phyloP scores from a whole-genome alignment of 2,113 vertebrate species.

The Lutjanus erythropterus region DNA sequence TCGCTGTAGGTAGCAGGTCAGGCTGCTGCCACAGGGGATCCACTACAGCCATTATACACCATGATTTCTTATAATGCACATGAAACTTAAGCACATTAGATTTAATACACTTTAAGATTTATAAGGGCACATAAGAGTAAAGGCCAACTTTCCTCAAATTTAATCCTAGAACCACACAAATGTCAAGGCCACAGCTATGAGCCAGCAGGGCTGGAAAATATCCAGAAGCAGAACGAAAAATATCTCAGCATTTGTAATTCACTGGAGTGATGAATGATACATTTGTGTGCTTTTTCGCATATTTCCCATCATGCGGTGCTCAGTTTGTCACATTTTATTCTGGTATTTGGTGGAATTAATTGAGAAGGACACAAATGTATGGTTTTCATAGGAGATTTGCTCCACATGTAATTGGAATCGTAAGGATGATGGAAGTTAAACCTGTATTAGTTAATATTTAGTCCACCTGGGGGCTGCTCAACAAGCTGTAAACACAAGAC shows the following conservation, averaged over 20 bases:
- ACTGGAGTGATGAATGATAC: conserved; percentile 16
- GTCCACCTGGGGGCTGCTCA: background rate
- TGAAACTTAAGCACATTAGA: conserved; percentile 37
- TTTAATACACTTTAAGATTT: conserved; percentile 47
- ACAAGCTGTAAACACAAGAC: background rate
- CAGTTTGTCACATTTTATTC: background rate
- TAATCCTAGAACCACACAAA: conserved; percentile 54
- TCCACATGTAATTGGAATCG: background rate
- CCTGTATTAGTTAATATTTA: background rate
- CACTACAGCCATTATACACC: conserved; percentile 18
- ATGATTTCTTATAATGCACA: conserved; percentile 39
- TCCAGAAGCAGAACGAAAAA: conserved; percentile 20
- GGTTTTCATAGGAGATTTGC: background rate
- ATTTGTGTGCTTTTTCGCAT: background rate
- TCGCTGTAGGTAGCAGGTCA: conserved; percentile 15
- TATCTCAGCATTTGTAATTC: background rate
- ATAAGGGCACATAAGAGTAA: conserved; percentile 39
- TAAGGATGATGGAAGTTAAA: background rate
- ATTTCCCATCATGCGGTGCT: conserved; percentile 2
- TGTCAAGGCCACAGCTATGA: conserved; percentile 38
- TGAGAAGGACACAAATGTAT: background rate
- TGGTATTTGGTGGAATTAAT: background rate
- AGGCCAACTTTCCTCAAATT: conserved; percentile 52
- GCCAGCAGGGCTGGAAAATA: conserved; percentile 33
- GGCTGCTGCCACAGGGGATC: conserved; percentile 4